These are phyloP conservation scores for Chaenogobius annularis DNA, from an alignment of 2,113 vertebrate genomes.

Conservation along the genomic window DNA sequence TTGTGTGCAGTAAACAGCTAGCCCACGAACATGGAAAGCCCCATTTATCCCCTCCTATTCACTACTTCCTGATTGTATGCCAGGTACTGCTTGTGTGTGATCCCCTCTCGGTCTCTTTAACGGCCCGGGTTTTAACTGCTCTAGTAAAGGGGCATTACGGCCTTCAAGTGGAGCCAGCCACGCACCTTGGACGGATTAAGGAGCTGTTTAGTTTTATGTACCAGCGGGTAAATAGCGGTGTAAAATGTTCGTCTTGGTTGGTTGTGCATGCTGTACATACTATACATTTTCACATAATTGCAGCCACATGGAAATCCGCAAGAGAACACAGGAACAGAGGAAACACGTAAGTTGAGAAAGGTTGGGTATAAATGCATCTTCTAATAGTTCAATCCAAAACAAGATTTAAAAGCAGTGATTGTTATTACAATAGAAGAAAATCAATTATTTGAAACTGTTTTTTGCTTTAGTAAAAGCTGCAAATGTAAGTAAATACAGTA, in stretches of 20 bases:
- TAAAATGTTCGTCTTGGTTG: slow-evolving; percentile 55
- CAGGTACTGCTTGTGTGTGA: slow-evolving; percentile 59
- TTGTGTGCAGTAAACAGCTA: slow-evolving; percentile 30
- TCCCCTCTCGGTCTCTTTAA: slow-evolving; percentile 57
- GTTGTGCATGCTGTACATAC: slow-evolving; percentile 50
- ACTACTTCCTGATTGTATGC: slow-evolving; percentile 54
- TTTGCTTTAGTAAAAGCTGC: too few species aligned
- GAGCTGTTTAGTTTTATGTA: slow-evolving; percentile 61
- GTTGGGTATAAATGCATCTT: not conserved
- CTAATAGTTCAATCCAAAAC: not conserved
- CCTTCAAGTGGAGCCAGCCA: slow-evolving; percentile 63
- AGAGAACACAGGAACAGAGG: slow-evolving; percentile 24
- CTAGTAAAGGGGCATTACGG: slow-evolving; percentile 68
- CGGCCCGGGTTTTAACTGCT: slow-evolving; percentile 52
- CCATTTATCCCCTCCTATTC: slow-evolving; percentile 40
- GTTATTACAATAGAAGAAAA: not conserved
- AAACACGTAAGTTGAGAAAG: not conserved
- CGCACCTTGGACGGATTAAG: slow-evolving; percentile 71
- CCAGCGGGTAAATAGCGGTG: slow-evolving; percentile 57
- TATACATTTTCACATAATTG: slow-evolving; percentile 55
- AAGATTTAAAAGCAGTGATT: not conserved
- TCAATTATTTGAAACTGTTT: too few species aligned
- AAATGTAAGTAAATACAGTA: too few species aligned
- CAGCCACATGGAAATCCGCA: slow-evolving; percentile 55
- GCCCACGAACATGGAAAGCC: slow-evolving; percentile 41